Conservation (phyloP, 2,113 vertebrate genomes). For the western clawed frog (Xenopus tropicalis) region UCB_Xtro_10.0 CM004451.2:62420501-62421000, state of each 20-base stretch:
- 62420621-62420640: not conserved
- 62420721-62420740: slow-evolving; percentile 20
- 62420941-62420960: too few species aligned
- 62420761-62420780: slow-evolving; percentile 25
- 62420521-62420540: not conserved
- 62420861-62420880: not conserved
- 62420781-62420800: not conserved
- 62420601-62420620: not conserved
- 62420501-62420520: slow-evolving; percentile 39
- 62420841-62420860: slow-evolving; percentile 27
- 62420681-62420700: slow-evolving; percentile 10
- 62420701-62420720: slow-evolving; percentile 18
- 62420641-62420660: not conserved
- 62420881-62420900: too few species aligned
- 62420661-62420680: not conserved
- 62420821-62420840: not conserved
- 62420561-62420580: not conserved
- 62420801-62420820: slow-evolving; percentile 2
- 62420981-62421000: too few species aligned
- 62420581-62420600: not conserved
- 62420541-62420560: slow-evolving; percentile 4
- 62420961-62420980: too few species aligned
- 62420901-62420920: too few species aligned
- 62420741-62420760: slow-evolving; percentile 26
- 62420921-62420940: too few species aligned